phyloP scores from a whole-genome alignment of 2,888 invertebrate species.

The Hermodice carunculata region DNA sequence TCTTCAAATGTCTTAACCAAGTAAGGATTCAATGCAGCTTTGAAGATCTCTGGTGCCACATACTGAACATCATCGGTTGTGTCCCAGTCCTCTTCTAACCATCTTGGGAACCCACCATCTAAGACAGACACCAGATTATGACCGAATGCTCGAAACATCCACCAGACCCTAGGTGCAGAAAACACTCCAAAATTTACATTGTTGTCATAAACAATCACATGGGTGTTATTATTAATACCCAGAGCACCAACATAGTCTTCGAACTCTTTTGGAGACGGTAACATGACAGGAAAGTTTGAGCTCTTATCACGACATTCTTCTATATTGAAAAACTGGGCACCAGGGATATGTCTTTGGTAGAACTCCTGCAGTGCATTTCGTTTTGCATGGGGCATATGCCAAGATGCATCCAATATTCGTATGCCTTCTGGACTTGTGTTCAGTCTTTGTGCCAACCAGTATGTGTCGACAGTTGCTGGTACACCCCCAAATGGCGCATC shows the following conservation, averaged over 20 bases:
- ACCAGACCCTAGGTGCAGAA: conserved; percentile 63
- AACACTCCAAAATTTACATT: conserved; percentile 52
- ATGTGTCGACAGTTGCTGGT: conserved; percentile 17
- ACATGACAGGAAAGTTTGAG: conserved; percentile 53
- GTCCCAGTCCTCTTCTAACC: conserved; percentile 47
- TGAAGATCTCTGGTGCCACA: conserved; percentile 39
- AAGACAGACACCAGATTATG: conserved; percentile 57
- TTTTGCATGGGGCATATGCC: conserved; percentile 54
- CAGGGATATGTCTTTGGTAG: conserved; percentile 57
- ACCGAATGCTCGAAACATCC: conserved; percentile 62
- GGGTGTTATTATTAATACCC: conserved; percentile 57
- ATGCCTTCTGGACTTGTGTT: conserved; percentile 22
- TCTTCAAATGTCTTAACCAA: conserved; percentile 56
- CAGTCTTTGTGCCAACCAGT: conserved; percentile 27
- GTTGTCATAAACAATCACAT: conserved; percentile 63
- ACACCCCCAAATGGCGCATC: background rate
- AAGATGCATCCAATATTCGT: conserved; percentile 59
- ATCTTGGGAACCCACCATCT: conserved; percentile 59
- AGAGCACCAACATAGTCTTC: conserved; percentile 57
- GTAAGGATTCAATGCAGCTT: conserved; percentile 42
- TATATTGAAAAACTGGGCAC: conserved; percentile 63
- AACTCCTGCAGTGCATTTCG: conserved; percentile 53
- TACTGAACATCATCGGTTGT: conserved; percentile 29
- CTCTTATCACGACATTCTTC: conserved; percentile 55
- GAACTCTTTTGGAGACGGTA: conserved; percentile 53